These are phyloP conservation scores for Volucella inanis DNA, from an alignment of 2,888 invertebrate genomes.

Conservation along the genomic window DNA sequence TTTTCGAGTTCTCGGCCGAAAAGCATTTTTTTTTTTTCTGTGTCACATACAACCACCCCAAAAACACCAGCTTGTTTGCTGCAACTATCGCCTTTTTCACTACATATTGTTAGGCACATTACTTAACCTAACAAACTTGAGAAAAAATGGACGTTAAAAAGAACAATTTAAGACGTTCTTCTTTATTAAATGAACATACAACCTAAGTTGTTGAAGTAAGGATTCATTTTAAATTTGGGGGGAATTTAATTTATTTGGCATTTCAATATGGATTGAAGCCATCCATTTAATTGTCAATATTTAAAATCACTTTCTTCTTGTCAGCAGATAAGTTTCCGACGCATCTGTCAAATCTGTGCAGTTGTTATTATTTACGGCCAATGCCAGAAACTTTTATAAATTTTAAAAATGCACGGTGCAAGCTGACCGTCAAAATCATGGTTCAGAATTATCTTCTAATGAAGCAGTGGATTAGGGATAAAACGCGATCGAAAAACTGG, in stretches of 20 bases:
- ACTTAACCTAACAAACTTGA: constrained; percentile 42
- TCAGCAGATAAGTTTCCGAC: no score
- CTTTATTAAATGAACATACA: not conserved
- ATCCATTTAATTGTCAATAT: constrained; percentile 10
- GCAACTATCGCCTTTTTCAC: constrained; percentile 59
- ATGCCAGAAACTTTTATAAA: no score
- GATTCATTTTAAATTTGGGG: constrained; percentile 21
- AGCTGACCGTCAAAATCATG: no score
- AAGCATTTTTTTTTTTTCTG: constrained; percentile 52
- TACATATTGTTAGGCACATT: constrained; percentile 40
- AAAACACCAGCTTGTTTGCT: constrained; percentile 7
- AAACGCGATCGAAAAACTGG: no score
- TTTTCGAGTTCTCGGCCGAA: constrained; percentile 73
- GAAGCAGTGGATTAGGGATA: no score
- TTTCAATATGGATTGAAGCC: constrained; percentile 9
- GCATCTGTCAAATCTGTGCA: no score
- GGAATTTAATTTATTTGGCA: constrained; percentile 29
- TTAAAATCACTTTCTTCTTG: not conserved
- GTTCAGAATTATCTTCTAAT: no score
- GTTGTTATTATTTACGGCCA: no score
- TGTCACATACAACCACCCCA: constrained; percentile 41
- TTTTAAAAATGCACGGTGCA: no score
- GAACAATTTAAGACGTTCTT: constrained; percentile 27
- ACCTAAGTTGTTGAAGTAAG: constrained; percentile 52
- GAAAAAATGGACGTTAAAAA: constrained; percentile 31